Conservation (phyloP, 1,140 invertebrate genomes). For the Colletes latitarsis region DNA sequence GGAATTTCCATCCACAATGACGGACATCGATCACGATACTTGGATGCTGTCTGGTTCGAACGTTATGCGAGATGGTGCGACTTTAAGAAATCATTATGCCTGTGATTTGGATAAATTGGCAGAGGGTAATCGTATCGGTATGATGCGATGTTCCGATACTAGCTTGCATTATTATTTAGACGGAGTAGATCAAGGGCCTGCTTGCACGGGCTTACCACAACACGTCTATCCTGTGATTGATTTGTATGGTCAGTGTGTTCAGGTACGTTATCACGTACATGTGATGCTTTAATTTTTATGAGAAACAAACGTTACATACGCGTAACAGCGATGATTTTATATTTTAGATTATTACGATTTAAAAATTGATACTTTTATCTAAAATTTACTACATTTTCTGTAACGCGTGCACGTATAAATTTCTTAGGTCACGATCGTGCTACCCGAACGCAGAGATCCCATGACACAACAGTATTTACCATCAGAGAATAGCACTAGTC, state of each 20-base stretch:
- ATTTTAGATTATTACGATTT: too few relatives aligned
- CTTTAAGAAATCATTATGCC: conserved; percentile 90
- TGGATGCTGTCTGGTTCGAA: conserved; percentile 94
- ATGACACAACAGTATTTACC: conserved; percentile 77
- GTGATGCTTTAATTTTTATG: too few relatives aligned
- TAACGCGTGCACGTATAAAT: not conserved
- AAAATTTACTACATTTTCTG: too few relatives aligned
- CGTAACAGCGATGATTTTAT: too few relatives aligned
- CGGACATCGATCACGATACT: conserved; percentile 94
- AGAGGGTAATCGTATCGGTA: conserved; percentile 89
- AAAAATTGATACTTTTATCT: too few relatives aligned
- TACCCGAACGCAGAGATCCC: conserved; percentile 78
- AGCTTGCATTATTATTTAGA: conserved; percentile 95
- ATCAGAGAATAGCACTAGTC: conserved; percentile 79
- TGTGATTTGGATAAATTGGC: conserved; percentile 91
- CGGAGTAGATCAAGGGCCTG: conserved; percentile 93
- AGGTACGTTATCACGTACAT: conserved; percentile 82
- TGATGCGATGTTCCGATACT: conserved; percentile 93
- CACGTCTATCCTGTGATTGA: conserved; percentile 97
- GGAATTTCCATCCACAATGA: conserved; percentile 93
- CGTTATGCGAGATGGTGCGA: conserved; percentile 91
- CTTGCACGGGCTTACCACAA: conserved; percentile 90
- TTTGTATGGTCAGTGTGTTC: conserved; percentile 96
- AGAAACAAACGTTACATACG: too few relatives aligned
- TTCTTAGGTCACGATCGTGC: conserved; percentile 76